These are phyloP conservation scores for Heliconius cydno DNA, from an alignment of 2,888 invertebrate genomes.

Conservation along the genomic window DNA sequence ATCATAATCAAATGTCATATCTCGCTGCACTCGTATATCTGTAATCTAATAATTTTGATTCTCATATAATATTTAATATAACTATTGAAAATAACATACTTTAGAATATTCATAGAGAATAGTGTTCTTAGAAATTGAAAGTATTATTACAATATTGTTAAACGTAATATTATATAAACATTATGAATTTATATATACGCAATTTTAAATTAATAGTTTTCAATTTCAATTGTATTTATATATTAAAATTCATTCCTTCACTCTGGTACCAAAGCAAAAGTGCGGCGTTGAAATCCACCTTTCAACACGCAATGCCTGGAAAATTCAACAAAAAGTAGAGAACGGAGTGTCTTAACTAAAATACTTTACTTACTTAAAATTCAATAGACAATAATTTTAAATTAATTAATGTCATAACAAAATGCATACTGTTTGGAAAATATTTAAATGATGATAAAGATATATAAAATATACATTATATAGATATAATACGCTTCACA, in stretches of 20 bases:
- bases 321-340: too few relatives aligned
- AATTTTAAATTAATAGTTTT: background rate
- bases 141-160: background rate
- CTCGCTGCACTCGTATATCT: background rate
- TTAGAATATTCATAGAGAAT: background rate
- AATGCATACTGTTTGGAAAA: background rate
- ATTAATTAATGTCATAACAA: background rate
- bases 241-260: background rate
- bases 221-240: background rate
- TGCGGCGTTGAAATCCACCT: too few relatives aligned
- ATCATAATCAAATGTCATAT: constrained; percentile 16
- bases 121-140: background rate
- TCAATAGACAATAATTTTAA: background rate
- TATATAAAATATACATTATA: background rate
- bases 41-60: background rate
- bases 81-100: background rate
- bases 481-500: background rate
- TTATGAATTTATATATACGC: background rate
- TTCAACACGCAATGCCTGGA: too few relatives aligned
- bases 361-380: too few relatives aligned
- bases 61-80: background rate
- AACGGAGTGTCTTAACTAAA: too few relatives aligned
- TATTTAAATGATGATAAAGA: background rate
- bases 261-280: too few relatives aligned
- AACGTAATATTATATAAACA: background rate